phyloP scores from a whole-genome alignment of 1,140 invertebrate species.

The Penaeus vannamei region DNA sequence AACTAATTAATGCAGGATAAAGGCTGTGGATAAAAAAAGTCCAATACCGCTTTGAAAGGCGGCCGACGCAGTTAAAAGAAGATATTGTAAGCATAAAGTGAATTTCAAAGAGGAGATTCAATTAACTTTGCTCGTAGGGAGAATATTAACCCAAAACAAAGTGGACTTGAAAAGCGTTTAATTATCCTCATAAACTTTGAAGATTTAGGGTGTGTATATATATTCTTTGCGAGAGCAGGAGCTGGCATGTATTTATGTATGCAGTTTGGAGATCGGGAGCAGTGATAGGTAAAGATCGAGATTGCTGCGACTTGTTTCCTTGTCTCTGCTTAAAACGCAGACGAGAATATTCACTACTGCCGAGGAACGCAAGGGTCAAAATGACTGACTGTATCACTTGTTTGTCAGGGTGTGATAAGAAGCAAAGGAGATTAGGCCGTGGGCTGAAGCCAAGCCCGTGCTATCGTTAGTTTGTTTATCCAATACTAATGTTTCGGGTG shows the following conservation, averaged over 20 bases:
- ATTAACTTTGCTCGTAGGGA: constrained; percentile 64
- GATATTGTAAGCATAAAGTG: constrained; percentile 66
- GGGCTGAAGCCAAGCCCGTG: not conserved
- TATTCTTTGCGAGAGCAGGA: constrained; percentile 53
- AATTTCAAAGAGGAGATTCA: constrained; percentile 66
- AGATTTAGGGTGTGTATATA: constrained; percentile 60
- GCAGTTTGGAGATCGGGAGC: constrained; percentile 20
- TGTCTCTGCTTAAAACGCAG: not conserved
- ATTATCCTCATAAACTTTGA: constrained; percentile 66
- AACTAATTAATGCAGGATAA: constrained; percentile 66
- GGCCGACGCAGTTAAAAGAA: constrained; percentile 61
- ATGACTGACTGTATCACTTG: constrained; percentile 32
- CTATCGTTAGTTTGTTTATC: too few species aligned
- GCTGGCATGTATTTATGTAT: constrained; percentile 47
- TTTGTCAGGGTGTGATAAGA: constrained; percentile 36
- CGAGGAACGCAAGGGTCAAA: constrained; percentile 30
- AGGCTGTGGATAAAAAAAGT: constrained; percentile 59
- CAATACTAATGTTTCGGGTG: too few species aligned
- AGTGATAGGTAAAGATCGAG: constrained; percentile 36
- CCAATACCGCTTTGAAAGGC: constrained; percentile 64
- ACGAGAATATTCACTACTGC: constrained; percentile 8
- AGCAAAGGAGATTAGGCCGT: constrained; percentile 29
- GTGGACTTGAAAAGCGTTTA: constrained; percentile 65
- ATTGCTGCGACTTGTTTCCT: not conserved
- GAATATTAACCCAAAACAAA: constrained; percentile 66